Conservation (phyloP, 2,797 vertebrate species). For the Antrozous pallidus region DNA sequence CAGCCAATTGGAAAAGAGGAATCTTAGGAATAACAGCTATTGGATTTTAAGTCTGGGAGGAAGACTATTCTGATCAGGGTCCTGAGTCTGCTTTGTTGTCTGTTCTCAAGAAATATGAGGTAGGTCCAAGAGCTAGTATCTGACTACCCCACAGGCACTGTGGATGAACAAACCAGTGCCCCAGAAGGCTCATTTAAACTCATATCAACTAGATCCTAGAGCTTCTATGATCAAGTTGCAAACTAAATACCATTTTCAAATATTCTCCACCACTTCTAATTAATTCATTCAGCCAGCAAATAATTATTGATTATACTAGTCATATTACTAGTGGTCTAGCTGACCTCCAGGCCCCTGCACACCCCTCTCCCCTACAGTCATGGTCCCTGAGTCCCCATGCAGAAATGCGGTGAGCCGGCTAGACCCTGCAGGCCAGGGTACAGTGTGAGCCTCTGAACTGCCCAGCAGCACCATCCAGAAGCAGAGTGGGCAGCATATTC, state of each 20-base stretch:
- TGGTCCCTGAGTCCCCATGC: fast-evolving
- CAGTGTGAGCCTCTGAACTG: too few relatives aligned
- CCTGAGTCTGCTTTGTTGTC: neutral
- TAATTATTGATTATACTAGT: neutral
- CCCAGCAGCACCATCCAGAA: too few relatives aligned
- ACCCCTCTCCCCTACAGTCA: too few relatives aligned
- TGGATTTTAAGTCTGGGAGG: neutral
- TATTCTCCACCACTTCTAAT: neutral
- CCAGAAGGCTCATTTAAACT: neutral
- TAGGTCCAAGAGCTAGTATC: neutral
- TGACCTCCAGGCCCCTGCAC: too few relatives aligned
- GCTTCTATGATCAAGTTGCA: neutral
- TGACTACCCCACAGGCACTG: neutral
- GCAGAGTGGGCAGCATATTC: fast-evolving
- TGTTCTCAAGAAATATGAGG: neutral
- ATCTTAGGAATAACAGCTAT: neutral
- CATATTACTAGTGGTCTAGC: neutral
- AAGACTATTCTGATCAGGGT: neutral
- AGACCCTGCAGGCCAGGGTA: too few relatives aligned
- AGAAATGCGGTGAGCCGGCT: too few relatives aligned
- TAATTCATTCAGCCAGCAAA: neutral
- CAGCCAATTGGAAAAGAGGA: neutral
- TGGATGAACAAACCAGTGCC: neutral
- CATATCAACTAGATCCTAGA: neutral
- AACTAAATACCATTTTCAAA: neutral